phyloP scores from a whole-genome alignment of 2,888 invertebrate genomes.

The Frankliniella intonsa region DNA sequence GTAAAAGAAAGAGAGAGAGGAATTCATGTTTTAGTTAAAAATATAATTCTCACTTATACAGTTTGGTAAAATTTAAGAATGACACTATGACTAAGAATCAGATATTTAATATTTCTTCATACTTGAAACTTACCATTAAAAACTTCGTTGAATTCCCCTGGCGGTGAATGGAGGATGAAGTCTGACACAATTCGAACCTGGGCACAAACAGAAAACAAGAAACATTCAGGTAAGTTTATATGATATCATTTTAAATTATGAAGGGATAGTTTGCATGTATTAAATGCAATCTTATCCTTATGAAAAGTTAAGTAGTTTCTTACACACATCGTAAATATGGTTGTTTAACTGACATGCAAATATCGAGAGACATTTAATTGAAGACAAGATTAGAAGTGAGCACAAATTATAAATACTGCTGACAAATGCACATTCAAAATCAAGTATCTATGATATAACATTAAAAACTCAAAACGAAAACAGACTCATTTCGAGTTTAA shows the following conservation, averaged over 20 bases:
- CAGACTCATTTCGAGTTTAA: too few species aligned
- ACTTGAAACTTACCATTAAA: constrained; percentile 63
- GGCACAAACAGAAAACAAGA: not conserved
- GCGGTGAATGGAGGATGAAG: constrained; percentile 97
- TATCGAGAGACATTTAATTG: too few species aligned
- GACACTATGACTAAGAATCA: not conserved
- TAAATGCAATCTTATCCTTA: not conserved
- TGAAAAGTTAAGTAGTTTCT: not conserved
- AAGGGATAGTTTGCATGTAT: too few species aligned
- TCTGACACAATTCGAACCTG: constrained; percentile 92
- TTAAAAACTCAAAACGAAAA: too few species aligned
- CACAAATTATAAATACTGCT: too few species aligned
- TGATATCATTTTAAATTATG: too few species aligned
- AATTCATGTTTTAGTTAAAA: not conserved
- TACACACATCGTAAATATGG: too few species aligned
- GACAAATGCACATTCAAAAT: too few species aligned
- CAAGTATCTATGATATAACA: too few species aligned
- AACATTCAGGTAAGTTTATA: not conserved
- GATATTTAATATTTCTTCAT: not conserved
- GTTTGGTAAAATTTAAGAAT: not conserved
- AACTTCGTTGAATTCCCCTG: constrained; percentile 99
- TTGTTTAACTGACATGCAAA: too few species aligned
- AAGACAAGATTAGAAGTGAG: too few species aligned
- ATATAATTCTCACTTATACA: not conserved
- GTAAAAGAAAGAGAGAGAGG: constrained; percentile 41